A percentile compares a stretch with the other conserved stretches of the same genome.
phyloP scores from a whole-genome alignment of 2,797 vertebrate species.

The Acanthurus tractus region DNA sequence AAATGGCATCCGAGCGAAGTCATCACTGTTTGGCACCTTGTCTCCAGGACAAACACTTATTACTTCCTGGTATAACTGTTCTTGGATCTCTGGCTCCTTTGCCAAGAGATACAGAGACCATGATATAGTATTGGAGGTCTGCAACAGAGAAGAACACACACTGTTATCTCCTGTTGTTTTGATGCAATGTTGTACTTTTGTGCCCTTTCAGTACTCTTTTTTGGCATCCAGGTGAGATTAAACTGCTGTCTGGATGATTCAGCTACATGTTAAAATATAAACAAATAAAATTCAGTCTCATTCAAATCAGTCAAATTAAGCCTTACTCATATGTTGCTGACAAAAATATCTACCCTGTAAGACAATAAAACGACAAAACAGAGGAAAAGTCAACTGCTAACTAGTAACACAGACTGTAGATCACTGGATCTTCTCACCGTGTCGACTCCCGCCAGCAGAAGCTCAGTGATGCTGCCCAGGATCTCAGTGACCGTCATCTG shows the following conservation, averaged over 20 bases:
- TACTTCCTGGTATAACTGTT: slow-evolving; percentile 83
- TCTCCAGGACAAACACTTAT: slow-evolving; percentile 77
- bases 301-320: no score
- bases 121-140: slow-evolving; percentile 89
- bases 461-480: slow-evolving; percentile 86
- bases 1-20: slow-evolving; percentile 81
- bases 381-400: no score
- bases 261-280: background rate
- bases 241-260: background rate
- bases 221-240: background rate
- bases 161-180: background rate
- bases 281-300: background rate
- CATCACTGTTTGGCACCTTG: slow-evolving; percentile 75
- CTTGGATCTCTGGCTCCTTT: slow-evolving; percentile 79
- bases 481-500: slow-evolving; percentile 85
- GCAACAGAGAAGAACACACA: slow-evolving; percentile 9
- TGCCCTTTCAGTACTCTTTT: background rate
- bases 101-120: slow-evolving; percentile 86
- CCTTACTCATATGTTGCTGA: background rate
- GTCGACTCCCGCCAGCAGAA: slow-evolving; percentile 88
- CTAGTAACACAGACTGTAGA: background rate
- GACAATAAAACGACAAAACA: no score
- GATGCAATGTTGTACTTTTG: no score
- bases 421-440: slow-evolving; percentile 75
- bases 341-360: background rate